Base-by-base conservation (phyloP, 1,140 invertebrate species). In the Drosophila melanogaster region DNA sequence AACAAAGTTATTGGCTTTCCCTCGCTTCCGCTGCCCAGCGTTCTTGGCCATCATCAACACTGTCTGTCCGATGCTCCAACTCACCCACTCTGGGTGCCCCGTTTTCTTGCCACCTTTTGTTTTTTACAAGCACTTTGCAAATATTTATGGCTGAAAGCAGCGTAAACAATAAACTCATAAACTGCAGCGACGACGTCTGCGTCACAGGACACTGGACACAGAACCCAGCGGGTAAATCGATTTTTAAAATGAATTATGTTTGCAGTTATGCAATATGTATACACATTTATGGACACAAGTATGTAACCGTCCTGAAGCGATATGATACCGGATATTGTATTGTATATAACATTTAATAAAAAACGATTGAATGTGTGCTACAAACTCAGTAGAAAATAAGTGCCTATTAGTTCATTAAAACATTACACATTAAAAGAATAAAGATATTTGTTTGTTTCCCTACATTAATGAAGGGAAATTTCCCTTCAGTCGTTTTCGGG, bases 101-200 rank as follows among this genome's bases (percentile, higher is more conserved):
- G 24, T 49, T 24, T 47, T 53, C 47, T 66, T 55, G 51, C 57
- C 57, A 81, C 75, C 83, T 86, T 87, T 86, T 86, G 75, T 86
- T 89, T 86, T 86, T 86, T 87, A 86, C 84, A 86, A 86, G 83
- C 84, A 86, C 75, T 86, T 86, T 86, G 83, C 84, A 86, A 87
- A 86, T 86, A 89, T 86, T 86, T 86, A 86, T 86, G 79, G 79
- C 71, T 76, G 79, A 87, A 81, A 77, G 75, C 79, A 86, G 66
- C 79, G 79, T 67, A 86, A 86, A 86, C 83, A 86, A 87, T 87
- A 89, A 86, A 79, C 84, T 86, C 84, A 89, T 79, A 86, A 86
- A 83, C 83, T 86, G 83, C 83, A 86, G 79, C 75, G 47, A 72
- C 73, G 56, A 58, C 50, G 72, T 77, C 72, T 61, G 73, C 62